Evolutionary conservation across 2,797 vertebrate species (phyloP).

Genomic region (Chrysocyon brachyurus): DNA sequence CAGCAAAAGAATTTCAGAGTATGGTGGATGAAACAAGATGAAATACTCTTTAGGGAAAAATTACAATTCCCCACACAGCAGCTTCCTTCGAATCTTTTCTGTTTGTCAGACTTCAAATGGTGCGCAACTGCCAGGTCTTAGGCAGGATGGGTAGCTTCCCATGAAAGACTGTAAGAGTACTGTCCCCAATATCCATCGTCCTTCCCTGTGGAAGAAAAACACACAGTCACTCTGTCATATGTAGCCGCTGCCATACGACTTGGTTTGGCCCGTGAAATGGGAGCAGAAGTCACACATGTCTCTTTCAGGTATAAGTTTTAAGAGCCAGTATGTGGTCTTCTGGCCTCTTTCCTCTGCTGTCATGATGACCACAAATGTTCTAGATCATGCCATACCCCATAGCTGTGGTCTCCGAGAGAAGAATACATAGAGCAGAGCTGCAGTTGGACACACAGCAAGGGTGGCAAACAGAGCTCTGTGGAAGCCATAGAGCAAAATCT

Average conservation of each 20-base stretch:
- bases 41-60: slow-evolving; percentile 68
- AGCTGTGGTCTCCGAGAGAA: background rate
- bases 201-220: background rate
- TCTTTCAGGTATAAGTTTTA: background rate
- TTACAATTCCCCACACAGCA: slow-evolving; percentile 1
- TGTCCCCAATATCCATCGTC: background rate
- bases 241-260: background rate
- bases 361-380: background rate
- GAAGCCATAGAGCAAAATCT: background rate
- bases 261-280: background rate
- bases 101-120: background rate
- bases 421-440: background rate
- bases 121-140: background rate
- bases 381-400: background rate
- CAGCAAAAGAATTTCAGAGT: slow-evolving; percentile 61
- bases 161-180: background rate
- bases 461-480: background rate
- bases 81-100: slow-evolving; percentile 40
- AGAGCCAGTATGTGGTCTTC: background rate
- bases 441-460: fast-evolving
- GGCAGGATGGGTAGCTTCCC: background rate
- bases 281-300: background rate
- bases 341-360: background rate
- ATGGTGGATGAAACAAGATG: slow-evolving; percentile 62
- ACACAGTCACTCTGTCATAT: fast-evolving